Conservation (phyloP, 2,113 vertebrate species). For the Platichthys stellatus region DNA sequence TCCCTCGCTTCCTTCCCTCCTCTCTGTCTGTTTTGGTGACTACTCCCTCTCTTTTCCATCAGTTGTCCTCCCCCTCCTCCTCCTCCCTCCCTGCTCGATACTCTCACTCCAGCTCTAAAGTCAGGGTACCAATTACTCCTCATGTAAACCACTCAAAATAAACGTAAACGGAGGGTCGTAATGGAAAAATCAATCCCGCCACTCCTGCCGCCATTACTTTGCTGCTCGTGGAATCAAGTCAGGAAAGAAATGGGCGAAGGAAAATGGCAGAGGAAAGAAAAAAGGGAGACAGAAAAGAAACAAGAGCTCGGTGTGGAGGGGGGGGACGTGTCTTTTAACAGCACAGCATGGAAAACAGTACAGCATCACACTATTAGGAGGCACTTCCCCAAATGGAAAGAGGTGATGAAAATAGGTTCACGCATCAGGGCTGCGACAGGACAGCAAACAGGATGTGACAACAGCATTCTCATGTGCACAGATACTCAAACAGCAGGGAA, state of each 20-base stretch:
- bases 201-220: conserved; percentile 33
- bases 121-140: conserved; percentile 57
- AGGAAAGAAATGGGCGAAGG: conserved; percentile 51
- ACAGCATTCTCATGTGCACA: conserved; percentile 4
- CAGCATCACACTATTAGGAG: conserved; percentile 22
- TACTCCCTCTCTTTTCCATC: conserved; percentile 59
- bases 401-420: conserved; percentile 50
- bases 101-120: conserved; percentile 39
- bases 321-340: conserved; percentile 25
- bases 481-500: background rate
- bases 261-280: conserved; percentile 4
- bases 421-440: conserved; percentile 11
- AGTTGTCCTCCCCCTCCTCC: conserved; percentile 7
- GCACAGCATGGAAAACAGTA: conserved; percentile 57
- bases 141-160: conserved; percentile 70
- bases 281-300: background rate
- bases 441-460: conserved; percentile 56
- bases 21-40: conserved; percentile 25
- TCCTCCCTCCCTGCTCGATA: conserved; percentile 18
- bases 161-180: conserved; percentile 43
- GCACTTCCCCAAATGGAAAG: conserved; percentile 45
- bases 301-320: conserved; percentile 11
- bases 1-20: conserved; percentile 27
- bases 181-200: conserved; percentile 71
- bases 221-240: conserved; percentile 50